Evolutionary conservation across 2,888 invertebrate genomes (phyloP).

Genomic region (Drosophila mimetica): DNA sequence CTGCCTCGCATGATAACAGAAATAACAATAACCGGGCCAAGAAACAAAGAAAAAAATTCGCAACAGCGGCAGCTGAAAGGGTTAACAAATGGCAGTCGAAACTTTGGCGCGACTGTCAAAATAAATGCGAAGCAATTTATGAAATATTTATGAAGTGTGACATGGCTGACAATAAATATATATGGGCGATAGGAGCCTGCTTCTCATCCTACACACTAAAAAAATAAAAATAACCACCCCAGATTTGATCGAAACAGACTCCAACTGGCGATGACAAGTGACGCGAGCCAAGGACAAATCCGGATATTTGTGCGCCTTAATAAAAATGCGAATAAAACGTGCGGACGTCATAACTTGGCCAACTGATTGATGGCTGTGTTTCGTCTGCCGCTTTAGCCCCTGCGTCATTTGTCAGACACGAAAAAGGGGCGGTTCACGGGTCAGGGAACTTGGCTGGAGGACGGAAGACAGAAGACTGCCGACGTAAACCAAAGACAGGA

Average conservation of each 20-base stretch:
- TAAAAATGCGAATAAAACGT: constrained; percentile 67
- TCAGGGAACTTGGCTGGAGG: neutral
- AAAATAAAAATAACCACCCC: neutral
- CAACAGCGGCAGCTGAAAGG: constrained; percentile 49
- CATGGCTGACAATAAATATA: constrained; percentile 69
- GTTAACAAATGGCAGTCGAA: constrained; percentile 65
- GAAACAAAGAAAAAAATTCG: constrained; percentile 19
- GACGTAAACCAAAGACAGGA: constrained; percentile 1
- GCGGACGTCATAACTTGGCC: constrained; percentile 66
- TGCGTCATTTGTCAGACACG: constrained; percentile 69
- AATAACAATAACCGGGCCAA: constrained; percentile 58
- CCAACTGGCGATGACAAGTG: constrained; percentile 42
- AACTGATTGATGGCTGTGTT: constrained; percentile 71
- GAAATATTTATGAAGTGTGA: constrained; percentile 74
- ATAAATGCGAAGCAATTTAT: constrained; percentile 75
- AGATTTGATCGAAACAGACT: constrained; percentile 47
- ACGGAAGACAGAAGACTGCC: neutral
- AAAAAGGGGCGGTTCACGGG: neutral
- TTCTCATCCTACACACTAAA: no score
- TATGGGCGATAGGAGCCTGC: neutral
- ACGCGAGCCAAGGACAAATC: constrained; percentile 59
- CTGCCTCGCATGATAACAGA: constrained; percentile 68
- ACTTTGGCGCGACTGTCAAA: constrained; percentile 62
- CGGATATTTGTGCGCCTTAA: constrained; percentile 51
- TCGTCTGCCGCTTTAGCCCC: constrained; percentile 48